Conservation (phyloP, 1,140 invertebrate genomes). For the Fopius arisanus region DNA sequence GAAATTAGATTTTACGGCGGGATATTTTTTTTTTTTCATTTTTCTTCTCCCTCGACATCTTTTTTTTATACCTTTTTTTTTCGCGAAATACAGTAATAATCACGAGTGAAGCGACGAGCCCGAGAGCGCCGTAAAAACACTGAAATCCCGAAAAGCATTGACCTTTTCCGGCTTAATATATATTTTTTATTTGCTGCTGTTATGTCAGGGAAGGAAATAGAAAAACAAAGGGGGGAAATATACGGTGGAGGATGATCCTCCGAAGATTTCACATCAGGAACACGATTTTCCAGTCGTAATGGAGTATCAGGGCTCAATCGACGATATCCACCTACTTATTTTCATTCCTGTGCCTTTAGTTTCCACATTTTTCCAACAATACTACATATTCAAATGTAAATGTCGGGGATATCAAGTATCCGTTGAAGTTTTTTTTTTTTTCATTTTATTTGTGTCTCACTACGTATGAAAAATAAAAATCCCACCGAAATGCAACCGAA, state of each 20-base stretch:
- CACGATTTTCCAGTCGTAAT: too few species aligned
- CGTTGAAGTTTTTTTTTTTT: background rate
- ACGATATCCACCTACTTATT: background rate
- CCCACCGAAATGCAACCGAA: background rate
- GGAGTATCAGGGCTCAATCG: background rate
- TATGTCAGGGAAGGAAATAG: too few species aligned
- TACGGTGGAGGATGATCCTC: too few species aligned
- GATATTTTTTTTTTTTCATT: background rate
- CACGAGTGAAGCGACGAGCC: background rate
- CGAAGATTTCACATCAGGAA: too few species aligned
- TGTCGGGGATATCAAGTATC: background rate
- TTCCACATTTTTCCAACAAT: background rate
- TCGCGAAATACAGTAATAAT: constrained; percentile 2
- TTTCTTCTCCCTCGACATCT: background rate
- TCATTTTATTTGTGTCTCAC: constrained; percentile 7
- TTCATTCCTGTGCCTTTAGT: background rate
- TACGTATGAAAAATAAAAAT: background rate
- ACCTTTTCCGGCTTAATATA: background rate
- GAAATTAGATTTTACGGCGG: constrained; percentile 16
- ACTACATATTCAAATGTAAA: constrained; percentile 10
- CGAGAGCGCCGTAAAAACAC: background rate
- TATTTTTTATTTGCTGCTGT: background rate
- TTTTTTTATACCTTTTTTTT: too few species aligned
- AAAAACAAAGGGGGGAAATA: too few species aligned
- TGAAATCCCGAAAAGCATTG: constrained; percentile 1